Evolutionary conservation across 2,888 invertebrate genomes (phyloP), one percentile per base, ranked within the genome.

Genomic region (Orchesellides sinensis): DNA sequence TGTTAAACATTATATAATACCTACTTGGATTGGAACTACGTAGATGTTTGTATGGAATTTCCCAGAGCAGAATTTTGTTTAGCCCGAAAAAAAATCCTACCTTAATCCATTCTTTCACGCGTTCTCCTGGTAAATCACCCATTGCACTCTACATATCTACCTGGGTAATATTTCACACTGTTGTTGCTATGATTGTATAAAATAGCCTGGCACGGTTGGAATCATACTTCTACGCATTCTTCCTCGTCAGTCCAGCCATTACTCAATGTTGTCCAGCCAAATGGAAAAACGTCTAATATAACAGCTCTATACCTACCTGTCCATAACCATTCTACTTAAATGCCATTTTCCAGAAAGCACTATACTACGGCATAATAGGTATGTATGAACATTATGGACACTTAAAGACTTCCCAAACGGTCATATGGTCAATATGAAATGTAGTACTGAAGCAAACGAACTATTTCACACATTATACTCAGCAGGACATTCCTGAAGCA

Each of bases 381-480:
- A n/a, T n/a, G n/a, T n/a, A n/a, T n/a, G n/a, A n/a, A 40, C n/a
- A 32, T 32, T 32, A 32, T 32, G 32, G 5, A 40, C 40, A n/a
- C 10, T 14, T 40, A 40, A 40, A 14, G 40, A 40, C n/a, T 14
- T 10, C 40, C 40, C n/a, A 23, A 27, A 63, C 61, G 78, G 78
- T 78, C 78, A 78, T 78, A 78, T 69, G 78, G 78, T 69, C 78
- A 78, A 40, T 40, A 40, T 8, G 40, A 8, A 40, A n/a, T 8
- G 40, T 40, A 40, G 40, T 40, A 40, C 40, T 35, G 56, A 56
- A 77, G 27, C 52, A 78, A 78, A 78, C 69, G 78, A 69, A 70
- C 69, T 78, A 69, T 78, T 78, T 78, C 78, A 78, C 78, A 78
- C 78, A 70, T 77, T 70, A 78, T 17, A 35, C 68, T 3, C 78